These are phyloP conservation scores for Drosophila colorata DNA, from an alignment of 2,888 invertebrate species.

Conservation along the genomic window DNA sequence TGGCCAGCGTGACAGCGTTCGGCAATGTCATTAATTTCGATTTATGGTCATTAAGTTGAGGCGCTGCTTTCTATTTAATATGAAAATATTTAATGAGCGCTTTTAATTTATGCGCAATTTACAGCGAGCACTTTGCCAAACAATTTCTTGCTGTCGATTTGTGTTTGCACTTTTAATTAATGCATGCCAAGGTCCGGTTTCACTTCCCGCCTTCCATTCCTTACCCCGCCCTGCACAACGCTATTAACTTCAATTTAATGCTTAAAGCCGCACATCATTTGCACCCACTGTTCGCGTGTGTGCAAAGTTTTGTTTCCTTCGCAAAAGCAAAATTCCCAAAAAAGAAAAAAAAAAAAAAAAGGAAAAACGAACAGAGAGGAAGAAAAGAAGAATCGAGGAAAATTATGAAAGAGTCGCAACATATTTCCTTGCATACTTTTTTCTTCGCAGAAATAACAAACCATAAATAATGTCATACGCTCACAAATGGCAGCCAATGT, in stretches of 20 bases:
- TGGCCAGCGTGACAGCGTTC: slow-evolving; percentile 26
- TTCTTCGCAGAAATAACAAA: slow-evolving; percentile 80
- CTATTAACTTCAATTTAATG: slow-evolving; percentile 48
- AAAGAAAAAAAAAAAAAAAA: neutral
- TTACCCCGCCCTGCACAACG: neutral
- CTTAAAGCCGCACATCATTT: slow-evolving; percentile 55
- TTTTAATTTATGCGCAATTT: slow-evolving; percentile 72
- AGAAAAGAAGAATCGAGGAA: slow-evolving; percentile 29
- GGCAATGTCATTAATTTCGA: slow-evolving; percentile 77
- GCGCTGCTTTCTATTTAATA: slow-evolving; percentile 57
- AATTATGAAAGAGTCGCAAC: slow-evolving; percentile 81
- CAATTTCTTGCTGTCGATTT: slow-evolving; percentile 52
- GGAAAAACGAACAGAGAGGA: slow-evolving; percentile 1
- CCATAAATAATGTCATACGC: slow-evolving; percentile 83
- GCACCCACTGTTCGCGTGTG: slow-evolving; percentile 9
- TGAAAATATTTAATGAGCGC: slow-evolving; percentile 72
- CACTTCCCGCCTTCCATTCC: neutral
- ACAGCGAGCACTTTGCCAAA: slow-evolving; percentile 16
- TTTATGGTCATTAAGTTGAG: slow-evolving; percentile 79
- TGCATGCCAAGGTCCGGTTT: slow-evolving; percentile 28
- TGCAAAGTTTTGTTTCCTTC: slow-evolving; percentile 56
- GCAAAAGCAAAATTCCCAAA: neutral
- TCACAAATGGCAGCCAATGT: slow-evolving; percentile 80
- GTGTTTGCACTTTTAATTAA: slow-evolving; percentile 66
- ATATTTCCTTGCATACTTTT: slow-evolving; percentile 76